Evolutionary conservation across 2,113 vertebrate species (phyloP).

Genomic region (Oceanites oceanicus): DNA sequence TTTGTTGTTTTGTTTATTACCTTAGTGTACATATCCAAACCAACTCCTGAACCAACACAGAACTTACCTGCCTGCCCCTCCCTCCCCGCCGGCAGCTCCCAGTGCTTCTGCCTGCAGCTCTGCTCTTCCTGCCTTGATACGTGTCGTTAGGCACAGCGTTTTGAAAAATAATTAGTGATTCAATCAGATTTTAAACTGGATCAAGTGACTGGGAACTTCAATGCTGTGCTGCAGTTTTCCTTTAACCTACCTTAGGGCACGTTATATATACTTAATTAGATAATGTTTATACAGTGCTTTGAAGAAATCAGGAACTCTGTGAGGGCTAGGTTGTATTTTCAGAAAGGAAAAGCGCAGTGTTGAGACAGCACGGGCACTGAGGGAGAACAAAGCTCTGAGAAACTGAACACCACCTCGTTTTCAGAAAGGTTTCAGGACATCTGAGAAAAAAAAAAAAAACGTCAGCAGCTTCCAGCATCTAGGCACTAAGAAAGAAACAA

Average conservation of each 20-base stretch:
- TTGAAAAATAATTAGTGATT: constrained; percentile 62
- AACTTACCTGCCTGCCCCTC: background rate
- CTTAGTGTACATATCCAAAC: background rate
- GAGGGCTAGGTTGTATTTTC: background rate
- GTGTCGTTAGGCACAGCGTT: constrained; percentile 28
- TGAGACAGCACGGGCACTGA: background rate
- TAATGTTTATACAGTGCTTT: constrained; percentile 62
- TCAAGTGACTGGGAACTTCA: constrained; percentile 46
- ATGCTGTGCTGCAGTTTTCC: background rate
- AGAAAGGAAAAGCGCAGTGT: background rate
- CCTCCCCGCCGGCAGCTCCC: background rate
- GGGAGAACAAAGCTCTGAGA: background rate
- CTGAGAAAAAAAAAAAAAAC: background rate
- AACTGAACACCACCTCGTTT: background rate
- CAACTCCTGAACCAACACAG: background rate
- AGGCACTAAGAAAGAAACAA: background rate
- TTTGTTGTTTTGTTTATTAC: background rate
- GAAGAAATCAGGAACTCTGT: constrained; percentile 11
- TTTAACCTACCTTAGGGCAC: constrained; percentile 34
- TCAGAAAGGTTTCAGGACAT: background rate
- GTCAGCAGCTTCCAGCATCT: background rate
- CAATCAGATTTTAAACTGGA: constrained; percentile 42
- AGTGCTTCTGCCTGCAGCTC: background rate
- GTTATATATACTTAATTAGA: constrained; percentile 62
- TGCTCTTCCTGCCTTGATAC: background rate